A percentile compares a stretch with the other conserved stretches of the same genome.
Conservation (phyloP, 2,888 invertebrate species). For the Sinodicranocentrus sp. region DNA sequence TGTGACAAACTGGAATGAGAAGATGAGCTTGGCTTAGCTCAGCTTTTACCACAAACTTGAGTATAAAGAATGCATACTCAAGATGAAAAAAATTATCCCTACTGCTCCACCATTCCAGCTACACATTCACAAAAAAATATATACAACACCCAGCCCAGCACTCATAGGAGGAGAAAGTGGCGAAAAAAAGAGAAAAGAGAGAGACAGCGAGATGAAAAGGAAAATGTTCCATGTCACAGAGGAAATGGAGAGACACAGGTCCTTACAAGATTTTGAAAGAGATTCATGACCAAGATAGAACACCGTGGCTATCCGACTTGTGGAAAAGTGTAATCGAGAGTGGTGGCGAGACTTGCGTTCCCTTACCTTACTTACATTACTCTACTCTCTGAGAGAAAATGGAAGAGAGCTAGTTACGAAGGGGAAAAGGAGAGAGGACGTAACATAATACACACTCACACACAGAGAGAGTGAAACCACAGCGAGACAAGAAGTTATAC, state of each 20-base stretch:
- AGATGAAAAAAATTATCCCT: no score
- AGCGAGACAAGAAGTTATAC: conserved; percentile 40
- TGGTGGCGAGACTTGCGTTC: neutral
- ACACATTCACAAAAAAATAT: no score
- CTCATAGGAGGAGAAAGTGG: neutral
- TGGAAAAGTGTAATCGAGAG: conserved; percentile 30
- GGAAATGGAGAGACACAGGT: conserved; percentile 63
- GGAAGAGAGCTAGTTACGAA: conserved; percentile 33
- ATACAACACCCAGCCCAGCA: no score
- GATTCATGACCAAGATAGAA: conserved; percentile 67
- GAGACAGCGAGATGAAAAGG: conserved; percentile 58
- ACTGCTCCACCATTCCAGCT: no score
- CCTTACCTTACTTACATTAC: neutral
- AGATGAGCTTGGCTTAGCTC: conserved; percentile 56
- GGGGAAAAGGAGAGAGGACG: conserved; percentile 6
- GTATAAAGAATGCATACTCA: no score
- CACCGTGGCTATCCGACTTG: conserved; percentile 5
- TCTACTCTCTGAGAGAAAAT: neutral
- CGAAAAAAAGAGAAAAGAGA: conserved; percentile 23
- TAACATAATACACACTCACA: conserved; percentile 28
- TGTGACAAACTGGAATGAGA: conserved; percentile 42
- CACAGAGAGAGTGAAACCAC: conserved; percentile 41
- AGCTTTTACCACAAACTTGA: neutral
- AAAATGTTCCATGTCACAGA: conserved; percentile 61
- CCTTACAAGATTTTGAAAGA: conserved; percentile 64